These are phyloP conservation scores for Ploceus nigricollis DNA, from an alignment of 2,113 vertebrate species.

Conservation along the genomic window DNA sequence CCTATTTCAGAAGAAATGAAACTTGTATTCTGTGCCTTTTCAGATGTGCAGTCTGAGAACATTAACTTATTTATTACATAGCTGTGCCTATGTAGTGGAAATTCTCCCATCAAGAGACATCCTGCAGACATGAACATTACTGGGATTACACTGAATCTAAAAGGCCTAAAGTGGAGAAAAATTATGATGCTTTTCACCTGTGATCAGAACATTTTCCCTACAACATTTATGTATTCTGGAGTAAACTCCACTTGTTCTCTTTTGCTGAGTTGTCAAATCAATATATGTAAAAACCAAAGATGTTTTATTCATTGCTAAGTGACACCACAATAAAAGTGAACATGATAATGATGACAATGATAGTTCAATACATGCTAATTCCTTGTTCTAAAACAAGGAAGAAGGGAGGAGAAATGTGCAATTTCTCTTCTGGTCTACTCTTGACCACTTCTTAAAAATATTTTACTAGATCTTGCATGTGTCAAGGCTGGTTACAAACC, in stretches of 20 bases:
- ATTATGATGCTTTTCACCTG: background rate
- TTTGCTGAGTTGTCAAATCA: background rate
- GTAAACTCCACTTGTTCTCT: background rate
- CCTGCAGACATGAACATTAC: background rate
- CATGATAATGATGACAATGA: background rate
- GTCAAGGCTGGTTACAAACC: background rate
- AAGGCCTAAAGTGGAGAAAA: background rate
- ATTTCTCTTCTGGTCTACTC: background rate
- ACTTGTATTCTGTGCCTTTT: slow-evolving; percentile 17
- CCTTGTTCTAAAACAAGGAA: background rate
- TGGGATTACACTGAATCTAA: background rate
- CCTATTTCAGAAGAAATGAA: slow-evolving; percentile 6
- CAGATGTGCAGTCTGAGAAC: background rate
- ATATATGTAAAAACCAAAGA: background rate
- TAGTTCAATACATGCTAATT: background rate
- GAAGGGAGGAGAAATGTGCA: background rate
- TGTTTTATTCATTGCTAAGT: background rate
- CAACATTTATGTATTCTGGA: background rate
- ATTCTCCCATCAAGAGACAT: background rate
- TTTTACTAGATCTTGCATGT: background rate
- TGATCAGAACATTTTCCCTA: background rate
- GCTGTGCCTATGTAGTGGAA: background rate
- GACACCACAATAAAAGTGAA: background rate
- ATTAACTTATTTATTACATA: background rate
- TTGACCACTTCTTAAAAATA: background rate